Conservation (phyloP, 2,888 invertebrate genomes). For the Polydrusus pterygomalis region DNA sequence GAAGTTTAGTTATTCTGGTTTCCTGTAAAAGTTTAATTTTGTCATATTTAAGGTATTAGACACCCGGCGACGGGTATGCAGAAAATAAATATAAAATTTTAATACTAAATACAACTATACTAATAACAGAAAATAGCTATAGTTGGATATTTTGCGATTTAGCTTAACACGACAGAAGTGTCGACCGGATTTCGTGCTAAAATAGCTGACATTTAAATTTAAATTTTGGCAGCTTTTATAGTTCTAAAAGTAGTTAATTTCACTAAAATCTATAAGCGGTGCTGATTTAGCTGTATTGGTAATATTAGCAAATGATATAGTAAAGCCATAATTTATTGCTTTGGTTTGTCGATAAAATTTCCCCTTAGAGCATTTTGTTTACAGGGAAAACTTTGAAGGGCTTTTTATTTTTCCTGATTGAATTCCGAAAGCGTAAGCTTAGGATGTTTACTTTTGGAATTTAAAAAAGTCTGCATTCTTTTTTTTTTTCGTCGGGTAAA, state of each 20-base stretch:
- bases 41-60: too few species aligned
- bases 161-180: not conserved
- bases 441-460: not conserved
- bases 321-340: not conserved
- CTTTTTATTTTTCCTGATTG: constrained; percentile 1
- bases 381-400: not conserved
- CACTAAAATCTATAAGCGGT: not conserved
- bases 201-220: not conserved
- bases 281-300: not conserved
- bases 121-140: not conserved
- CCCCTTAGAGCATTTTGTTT: not conserved
- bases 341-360: not conserved
- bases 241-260: not conserved
- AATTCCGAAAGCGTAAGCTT: not conserved
- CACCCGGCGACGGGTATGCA: too few species aligned
- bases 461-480: not conserved
- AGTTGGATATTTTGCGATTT: not conserved
- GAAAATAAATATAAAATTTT: too few species aligned
- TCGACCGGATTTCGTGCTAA: not conserved
- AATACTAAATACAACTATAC: not conserved
- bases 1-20: too few species aligned
- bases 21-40: too few species aligned
- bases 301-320: not conserved
- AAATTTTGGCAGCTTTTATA: not conserved
- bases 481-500: not conserved